Evolutionary conservation across 2,888 invertebrate genomes (phyloP).

Genomic region (Drosophila prostipennis): DNA sequence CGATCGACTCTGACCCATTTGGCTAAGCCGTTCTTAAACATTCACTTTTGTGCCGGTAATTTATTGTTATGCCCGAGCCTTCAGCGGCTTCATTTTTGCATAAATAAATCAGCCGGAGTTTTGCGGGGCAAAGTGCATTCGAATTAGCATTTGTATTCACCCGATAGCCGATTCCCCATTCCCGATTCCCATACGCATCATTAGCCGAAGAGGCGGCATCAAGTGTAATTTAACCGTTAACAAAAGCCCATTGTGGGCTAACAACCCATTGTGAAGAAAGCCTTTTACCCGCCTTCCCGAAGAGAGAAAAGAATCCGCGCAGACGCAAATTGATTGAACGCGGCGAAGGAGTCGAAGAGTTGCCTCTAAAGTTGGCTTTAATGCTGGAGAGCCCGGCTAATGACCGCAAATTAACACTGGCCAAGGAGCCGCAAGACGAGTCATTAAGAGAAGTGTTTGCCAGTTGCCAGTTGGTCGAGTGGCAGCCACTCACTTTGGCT

Average conservation of each 20-base stretch:
- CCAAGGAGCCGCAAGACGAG: slow-evolving; percentile 62
- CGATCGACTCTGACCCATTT: slow-evolving; percentile 53
- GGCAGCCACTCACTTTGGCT: slow-evolving; percentile 52
- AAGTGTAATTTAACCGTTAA: slow-evolving; percentile 73
- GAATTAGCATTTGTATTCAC: slow-evolving; percentile 72
- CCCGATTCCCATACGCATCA: slow-evolving; percentile 62
- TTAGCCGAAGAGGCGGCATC: slow-evolving; percentile 70
- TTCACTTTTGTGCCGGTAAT: slow-evolving; percentile 54
- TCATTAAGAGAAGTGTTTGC: slow-evolving; percentile 74
- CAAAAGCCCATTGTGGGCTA: slow-evolving; percentile 70
- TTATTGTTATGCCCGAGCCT: slow-evolving; percentile 38
- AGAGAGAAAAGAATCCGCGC: slow-evolving; percentile 56
- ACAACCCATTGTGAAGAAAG: slow-evolving; percentile 49
- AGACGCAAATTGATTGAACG: slow-evolving; percentile 74
- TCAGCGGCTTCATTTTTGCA: slow-evolving; percentile 46
- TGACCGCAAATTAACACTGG: slow-evolving; percentile 74
- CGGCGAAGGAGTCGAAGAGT: slow-evolving; percentile 38
- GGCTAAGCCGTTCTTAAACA: slow-evolving; percentile 35
- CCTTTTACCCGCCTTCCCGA: slow-evolving; percentile 47
- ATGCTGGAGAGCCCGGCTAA: slow-evolving; percentile 66
- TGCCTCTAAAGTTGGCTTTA: neutral
- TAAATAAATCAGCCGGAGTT: slow-evolving; percentile 60
- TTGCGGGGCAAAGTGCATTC: slow-evolving; percentile 67
- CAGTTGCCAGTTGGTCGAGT: slow-evolving; percentile 59
- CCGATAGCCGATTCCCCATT: slow-evolving; percentile 35